Conservation (phyloP, 92 coral and sea anemone species). For the Phymanthus crucifer region DNA sequence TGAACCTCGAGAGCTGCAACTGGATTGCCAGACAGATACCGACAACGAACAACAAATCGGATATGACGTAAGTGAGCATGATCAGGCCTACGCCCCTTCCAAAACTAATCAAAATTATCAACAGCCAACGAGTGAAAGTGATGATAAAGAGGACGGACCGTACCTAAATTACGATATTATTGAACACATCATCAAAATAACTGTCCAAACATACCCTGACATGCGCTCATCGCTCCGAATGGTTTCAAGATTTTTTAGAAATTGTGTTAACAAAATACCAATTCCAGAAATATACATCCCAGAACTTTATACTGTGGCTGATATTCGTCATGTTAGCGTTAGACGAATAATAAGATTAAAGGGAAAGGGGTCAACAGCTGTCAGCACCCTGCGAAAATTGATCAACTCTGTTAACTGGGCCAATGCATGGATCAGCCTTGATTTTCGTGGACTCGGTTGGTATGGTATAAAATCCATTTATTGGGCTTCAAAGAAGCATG, state of each 20-base stretch:
- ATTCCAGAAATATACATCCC: constrained; percentile 39
- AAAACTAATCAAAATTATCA: no score
- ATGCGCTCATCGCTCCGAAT: constrained; percentile 46
- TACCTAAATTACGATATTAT: constrained; percentile 30
- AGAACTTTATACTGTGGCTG: constrained; percentile 25
- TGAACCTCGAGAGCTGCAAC: not conserved
- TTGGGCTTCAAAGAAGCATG: no score
- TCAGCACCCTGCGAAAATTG: constrained; percentile 11
- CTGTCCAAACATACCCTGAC: constrained; percentile 29
- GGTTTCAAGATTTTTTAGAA: constrained; percentile 50
- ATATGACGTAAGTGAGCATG: no score
- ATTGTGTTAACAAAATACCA: constrained; percentile 40
- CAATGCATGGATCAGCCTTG: constrained; percentile 31
- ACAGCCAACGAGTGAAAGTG: no score
- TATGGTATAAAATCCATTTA: constrained; percentile 17
- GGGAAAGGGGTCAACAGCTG: constrained; percentile 40
- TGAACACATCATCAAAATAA: constrained; percentile 29
- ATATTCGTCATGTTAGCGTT: constrained; percentile 39
- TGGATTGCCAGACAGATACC: not conserved
- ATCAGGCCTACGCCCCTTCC: no score
- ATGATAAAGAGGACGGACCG: not conserved
- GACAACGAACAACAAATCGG: no score
- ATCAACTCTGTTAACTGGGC: constrained; percentile 44
- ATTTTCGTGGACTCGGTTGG: constrained; percentile 32
- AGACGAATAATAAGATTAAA: constrained; percentile 33